These are phyloP conservation scores for Drosophila helvetica DNA, from an alignment of 2,888 invertebrate genomes.

Conservation along the genomic window DNA sequence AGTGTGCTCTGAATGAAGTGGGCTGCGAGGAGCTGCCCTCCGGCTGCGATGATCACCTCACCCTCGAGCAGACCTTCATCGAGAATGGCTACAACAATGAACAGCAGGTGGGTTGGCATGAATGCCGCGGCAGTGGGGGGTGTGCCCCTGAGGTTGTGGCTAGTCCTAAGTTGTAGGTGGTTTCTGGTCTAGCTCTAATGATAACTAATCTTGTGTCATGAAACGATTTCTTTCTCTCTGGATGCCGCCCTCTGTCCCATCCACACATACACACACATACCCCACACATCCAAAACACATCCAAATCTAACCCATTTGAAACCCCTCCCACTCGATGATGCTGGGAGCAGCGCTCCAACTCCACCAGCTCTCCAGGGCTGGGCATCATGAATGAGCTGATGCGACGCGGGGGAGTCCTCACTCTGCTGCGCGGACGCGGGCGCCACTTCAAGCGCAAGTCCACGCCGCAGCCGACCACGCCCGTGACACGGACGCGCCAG, in stretches of 20 bases:
- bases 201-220: slow-evolving; percentile 43
- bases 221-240: slow-evolving; percentile 48
- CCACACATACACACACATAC: slow-evolving; percentile 15
- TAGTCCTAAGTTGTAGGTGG: slow-evolving; percentile 49
- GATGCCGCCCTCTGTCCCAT: slow-evolving; percentile 52
- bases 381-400: slow-evolving; percentile 81
- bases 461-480: slow-evolving; percentile 81
- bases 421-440: slow-evolving; percentile 82
- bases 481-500: slow-evolving; percentile 71
- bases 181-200: slow-evolving; percentile 25
- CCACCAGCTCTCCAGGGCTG: slow-evolving; percentile 78
- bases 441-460: slow-evolving; percentile 83
- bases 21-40: slow-evolving; percentile 95
- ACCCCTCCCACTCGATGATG: slow-evolving; percentile 8
- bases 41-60: slow-evolving; percentile 89
- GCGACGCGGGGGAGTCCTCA: slow-evolving; percentile 83
- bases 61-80: slow-evolving; percentile 86
- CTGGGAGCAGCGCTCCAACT: slow-evolving; percentile 66
- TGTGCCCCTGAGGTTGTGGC: slow-evolving; percentile 9
- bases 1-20: slow-evolving; percentile 92
- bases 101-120: slow-evolving; percentile 85
- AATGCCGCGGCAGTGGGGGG: no score
- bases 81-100: slow-evolving; percentile 86
- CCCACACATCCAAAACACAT: slow-evolving; percentile 9
- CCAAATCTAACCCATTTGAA: slow-evolving; percentile 41